Evolutionary conservation across 2,888 invertebrate species (phyloP), one percentile per base, ranked within the genome.

Genomic region (Pandemis corylana): DNA sequence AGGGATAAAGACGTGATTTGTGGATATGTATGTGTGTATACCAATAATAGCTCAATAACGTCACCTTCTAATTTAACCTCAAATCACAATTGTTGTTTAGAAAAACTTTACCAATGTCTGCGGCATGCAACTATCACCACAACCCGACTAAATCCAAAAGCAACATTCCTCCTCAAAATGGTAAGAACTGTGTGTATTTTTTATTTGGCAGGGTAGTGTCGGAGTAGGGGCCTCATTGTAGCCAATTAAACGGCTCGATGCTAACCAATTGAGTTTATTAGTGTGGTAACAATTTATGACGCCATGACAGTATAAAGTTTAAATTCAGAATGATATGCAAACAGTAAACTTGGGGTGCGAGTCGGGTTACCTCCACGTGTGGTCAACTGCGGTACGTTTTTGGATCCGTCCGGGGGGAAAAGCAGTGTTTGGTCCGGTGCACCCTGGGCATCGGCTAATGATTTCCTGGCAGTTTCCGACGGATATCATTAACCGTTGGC

Each of bases 191-290:
- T 10, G 51, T n/a, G 44, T 71, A 46, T 68, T 36, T 68, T 68
- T 10, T 68, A 56, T 46, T 53, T 67, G 44, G 4, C 13, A 46
- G 65, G 59, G 5, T 46, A n/a, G 44, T 75, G 75, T 73, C 77
- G 80, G 80, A 83, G 83, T 76, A 77, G 80, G 80, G 66, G 73
- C 71, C 82, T 83, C 85, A 89, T 92, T 92, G 88, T 81, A 77
- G 80, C 83, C 92, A 93, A 93, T 93, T 93, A 90, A 85, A 85
- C 79, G 82, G 90, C 87, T 86, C 85, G 86, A 87, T 87, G 80
- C 87, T 78, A 75, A 83, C 84, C 93, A 93, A 93, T 93, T 93
- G 91, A 86, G 85, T 85, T 89, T 84, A 90, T 89, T 92, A 83
- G 74, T 68, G 63, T 80, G 83, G 83, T 80, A 82, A 85, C 79